Conservation (phyloP, 1,140 invertebrate genomes). For the Andrena cerasifolii region DNA sequence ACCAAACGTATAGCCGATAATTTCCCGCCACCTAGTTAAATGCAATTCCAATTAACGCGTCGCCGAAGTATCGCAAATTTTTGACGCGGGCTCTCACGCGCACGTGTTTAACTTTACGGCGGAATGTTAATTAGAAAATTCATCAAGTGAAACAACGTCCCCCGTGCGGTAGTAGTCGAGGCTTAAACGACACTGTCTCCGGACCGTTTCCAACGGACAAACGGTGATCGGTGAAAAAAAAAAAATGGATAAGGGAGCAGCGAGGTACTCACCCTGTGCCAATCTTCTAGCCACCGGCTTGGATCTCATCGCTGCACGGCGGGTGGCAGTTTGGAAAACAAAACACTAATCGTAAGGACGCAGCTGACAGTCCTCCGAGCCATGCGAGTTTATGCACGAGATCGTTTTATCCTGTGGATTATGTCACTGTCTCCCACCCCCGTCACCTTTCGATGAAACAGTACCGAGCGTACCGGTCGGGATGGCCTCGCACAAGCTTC, state of each 20-base stretch:
- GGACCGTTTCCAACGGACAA: not conserved
- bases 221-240: not conserved
- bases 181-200: too few relatives aligned
- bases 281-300: conserved; percentile 81
- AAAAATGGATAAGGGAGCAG: too few relatives aligned
- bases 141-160: too few relatives aligned
- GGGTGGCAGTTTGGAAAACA: conserved; percentile 71
- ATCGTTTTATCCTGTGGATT: conserved; percentile 61
- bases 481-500: not conserved
- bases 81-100: too few relatives aligned
- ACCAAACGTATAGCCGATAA: not conserved
- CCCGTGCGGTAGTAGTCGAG: not conserved
- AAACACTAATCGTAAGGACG: conserved; percentile 75
- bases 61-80: not conserved
- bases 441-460: conserved; percentile 2
- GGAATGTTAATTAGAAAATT: not conserved
- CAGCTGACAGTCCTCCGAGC: conserved; percentile 72
- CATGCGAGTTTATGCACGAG: conserved; percentile 73
- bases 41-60: too few relatives aligned
- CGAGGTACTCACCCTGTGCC: conserved; percentile 79
- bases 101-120: not conserved
- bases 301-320: conserved; percentile 80
- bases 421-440: conserved; percentile 46
- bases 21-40: not conserved
- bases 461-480: not conserved